Percentiles rank a stretch among this genome's conserved stretches.
These are phyloP conservation scores for Falco rusticolus DNA, from an alignment of 2,797 vertebrate species.

Conservation along the genomic window DNA sequence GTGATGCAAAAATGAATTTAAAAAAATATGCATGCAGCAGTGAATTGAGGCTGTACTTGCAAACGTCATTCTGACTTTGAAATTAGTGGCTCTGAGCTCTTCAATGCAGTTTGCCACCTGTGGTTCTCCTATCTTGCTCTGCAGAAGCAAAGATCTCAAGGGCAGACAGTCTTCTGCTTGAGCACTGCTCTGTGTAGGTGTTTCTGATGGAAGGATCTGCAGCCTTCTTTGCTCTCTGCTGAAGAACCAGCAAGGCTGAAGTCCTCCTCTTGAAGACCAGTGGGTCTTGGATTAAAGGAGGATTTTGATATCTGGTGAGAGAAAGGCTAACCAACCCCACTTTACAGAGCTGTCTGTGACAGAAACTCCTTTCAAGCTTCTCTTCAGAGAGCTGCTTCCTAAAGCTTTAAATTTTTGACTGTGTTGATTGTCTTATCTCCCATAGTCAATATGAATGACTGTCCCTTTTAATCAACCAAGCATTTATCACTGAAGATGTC, in stretches of 20 bases:
- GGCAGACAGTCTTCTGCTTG: not conserved
- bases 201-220: not conserved
- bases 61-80: not conserved
- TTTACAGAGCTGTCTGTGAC: not conserved
- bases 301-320: not conserved
- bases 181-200: not conserved
- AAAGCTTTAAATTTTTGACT: not conserved
- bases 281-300: not conserved
- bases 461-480: conserved; percentile 16
- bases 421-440: conserved; percentile 17
- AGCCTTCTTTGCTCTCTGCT: not conserved
- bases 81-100: not conserved
- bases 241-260: not conserved
- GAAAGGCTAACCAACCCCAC: not conserved
- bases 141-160: not conserved
- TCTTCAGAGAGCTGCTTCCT: not conserved
- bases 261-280: not conserved
- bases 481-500: not conserved
- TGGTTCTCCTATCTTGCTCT: not conserved
- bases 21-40: not conserved
- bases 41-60: not conserved
- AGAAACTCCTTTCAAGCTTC: not conserved
- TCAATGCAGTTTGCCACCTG: not conserved
- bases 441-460: conserved; percentile 16
- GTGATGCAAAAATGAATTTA: not conserved